These are phyloP conservation scores for Thalassaphorura encarpata DNA, from an alignment of 1,140 invertebrate species.

Conservation along the genomic window DNA sequence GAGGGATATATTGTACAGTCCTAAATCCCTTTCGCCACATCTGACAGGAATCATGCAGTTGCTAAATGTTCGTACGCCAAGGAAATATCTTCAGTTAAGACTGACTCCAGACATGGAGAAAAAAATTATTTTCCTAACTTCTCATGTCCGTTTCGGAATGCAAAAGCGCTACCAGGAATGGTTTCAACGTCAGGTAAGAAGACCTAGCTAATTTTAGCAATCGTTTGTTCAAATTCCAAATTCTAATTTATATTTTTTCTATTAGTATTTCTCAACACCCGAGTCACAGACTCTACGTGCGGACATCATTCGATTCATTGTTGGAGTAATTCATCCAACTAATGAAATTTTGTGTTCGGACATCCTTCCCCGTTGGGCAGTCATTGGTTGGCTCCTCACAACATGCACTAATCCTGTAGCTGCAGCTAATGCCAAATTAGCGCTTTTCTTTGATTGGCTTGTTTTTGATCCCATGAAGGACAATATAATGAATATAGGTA, in stretches of 20 bases:
- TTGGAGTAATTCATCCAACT: slow-evolving; percentile 93
- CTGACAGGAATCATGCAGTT: slow-evolving; percentile 77
- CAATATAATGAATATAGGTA: slow-evolving; percentile 95
- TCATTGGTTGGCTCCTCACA: slow-evolving; percentile 94
- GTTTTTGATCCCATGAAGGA: slow-evolving; percentile 92
- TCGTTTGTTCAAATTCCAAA: slow-evolving; percentile 9
- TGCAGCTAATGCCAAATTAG: slow-evolving; percentile 88
- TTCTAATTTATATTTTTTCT: slow-evolving; percentile 27
- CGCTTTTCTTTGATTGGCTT: slow-evolving; percentile 95
- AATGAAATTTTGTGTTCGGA: slow-evolving; percentile 96
- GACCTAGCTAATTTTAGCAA: slow-evolving; percentile 10
- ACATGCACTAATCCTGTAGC: slow-evolving; percentile 91
- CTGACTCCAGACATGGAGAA: slow-evolving; percentile 95
- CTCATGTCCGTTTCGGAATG: slow-evolving; percentile 88
- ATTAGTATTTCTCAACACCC: slow-evolving; percentile 88
- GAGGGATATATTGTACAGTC: slow-evolving; percentile 82
- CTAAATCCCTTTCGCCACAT: slow-evolving; percentile 66
- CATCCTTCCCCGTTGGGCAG: slow-evolving; percentile 95
- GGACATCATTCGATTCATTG: slow-evolving; percentile 95
- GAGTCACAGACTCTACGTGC: slow-evolving; percentile 90
- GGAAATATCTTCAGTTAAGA: slow-evolving; percentile 79
- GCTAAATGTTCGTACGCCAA: slow-evolving; percentile 76
- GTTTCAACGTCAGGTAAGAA: slow-evolving; percentile 72
- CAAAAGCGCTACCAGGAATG: slow-evolving; percentile 98
- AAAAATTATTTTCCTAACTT: slow-evolving; percentile 85